Evolutionary conservation across 2,113 vertebrate species (phyloP), one percentile per base, ranked within the genome.

Genomic region (Anthoscopus minutus): DNA sequence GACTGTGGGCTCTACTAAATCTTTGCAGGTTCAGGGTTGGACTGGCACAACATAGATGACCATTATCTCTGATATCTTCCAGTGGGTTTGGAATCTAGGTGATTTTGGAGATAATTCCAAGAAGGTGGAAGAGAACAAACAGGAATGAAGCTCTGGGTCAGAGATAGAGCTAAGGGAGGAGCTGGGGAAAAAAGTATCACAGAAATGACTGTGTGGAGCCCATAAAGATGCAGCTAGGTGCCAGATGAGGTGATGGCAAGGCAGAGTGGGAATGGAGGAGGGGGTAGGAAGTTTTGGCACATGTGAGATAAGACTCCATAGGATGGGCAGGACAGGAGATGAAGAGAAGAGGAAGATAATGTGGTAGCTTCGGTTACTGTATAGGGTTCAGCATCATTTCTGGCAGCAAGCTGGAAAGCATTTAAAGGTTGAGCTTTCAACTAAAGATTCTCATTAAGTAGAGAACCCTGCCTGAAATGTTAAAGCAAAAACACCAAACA

Each of bases 351-450:
- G 17, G 12, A n/a, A 70, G 51, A 38, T 37, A 54, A 71, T 27
- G 50, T 35, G 18, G 35, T 53, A 38, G 35, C 30, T 82, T 30
- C 35, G 71, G 13, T 67, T 62, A 38, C 61, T 76, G 27, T 72
- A 24, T 24, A 51, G 70, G 50, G 66, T 85, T 71, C 65, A 76
- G 42, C 38, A 58, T 47, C 2, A n/a, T 82, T 93, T 76, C 66
- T 89, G 57, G 38, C 64, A 81, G 81, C 45, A 77, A 91, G 51
- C 42, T 58, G 69, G 53, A 70, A 79, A 70, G 8, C 22, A 33
- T 74, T 85, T 78, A 53, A 71, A 76, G 37, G 22, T 57, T 60
- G 79, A 94, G 48, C 9, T 88, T 93, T 93, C 74, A 92, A 57
- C 35, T 45, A 72, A 67, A 89, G 92, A n/a, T 56, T 76, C 81